Conservation (phyloP, 2,797 vertebrate species). For the Lithobates pipiens region DNA sequence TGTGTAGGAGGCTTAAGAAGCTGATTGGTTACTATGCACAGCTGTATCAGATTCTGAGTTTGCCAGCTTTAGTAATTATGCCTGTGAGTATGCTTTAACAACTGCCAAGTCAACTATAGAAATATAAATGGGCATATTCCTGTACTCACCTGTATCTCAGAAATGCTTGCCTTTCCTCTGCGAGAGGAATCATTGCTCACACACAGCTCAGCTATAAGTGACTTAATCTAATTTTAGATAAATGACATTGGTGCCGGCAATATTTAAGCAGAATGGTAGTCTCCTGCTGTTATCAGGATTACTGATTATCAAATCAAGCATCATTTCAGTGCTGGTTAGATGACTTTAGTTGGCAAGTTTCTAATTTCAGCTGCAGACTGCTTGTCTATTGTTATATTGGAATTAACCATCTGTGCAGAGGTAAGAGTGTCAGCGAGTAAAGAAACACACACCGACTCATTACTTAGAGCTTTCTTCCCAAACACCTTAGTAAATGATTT, state of each 20-base stretch:
- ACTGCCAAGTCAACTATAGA: background rate
- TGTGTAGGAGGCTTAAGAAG: no score
- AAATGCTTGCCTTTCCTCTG: conserved; percentile 71
- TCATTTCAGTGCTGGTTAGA: conserved; percentile 62
- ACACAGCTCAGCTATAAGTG: conserved; percentile 72
- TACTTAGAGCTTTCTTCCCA: background rate
- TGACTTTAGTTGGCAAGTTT: conserved; percentile 60
- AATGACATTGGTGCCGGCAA: conserved; percentile 73
- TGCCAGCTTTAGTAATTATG: no score
- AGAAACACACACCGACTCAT: background rate
- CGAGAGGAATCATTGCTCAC: conserved; percentile 70
- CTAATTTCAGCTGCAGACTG: conserved; percentile 27
- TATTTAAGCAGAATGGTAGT: conserved; percentile 72
- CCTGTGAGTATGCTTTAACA: background rate
- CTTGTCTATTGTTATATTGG: conserved; percentile 31
- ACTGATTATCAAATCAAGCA: conserved; percentile 71
- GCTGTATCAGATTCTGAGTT: no score
- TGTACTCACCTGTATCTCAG: background rate
- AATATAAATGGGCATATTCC: background rate
- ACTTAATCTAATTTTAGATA: conserved; percentile 73
- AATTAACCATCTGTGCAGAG: conserved; percentile 24
- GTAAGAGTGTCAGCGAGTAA: background rate
- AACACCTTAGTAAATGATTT: background rate
- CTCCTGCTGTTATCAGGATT: conserved; percentile 71
- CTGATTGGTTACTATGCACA: no score